Evolutionary conservation across 2,888 invertebrate genomes (phyloP).

Genomic region (Venustoraphidia nigricollis): DNA sequence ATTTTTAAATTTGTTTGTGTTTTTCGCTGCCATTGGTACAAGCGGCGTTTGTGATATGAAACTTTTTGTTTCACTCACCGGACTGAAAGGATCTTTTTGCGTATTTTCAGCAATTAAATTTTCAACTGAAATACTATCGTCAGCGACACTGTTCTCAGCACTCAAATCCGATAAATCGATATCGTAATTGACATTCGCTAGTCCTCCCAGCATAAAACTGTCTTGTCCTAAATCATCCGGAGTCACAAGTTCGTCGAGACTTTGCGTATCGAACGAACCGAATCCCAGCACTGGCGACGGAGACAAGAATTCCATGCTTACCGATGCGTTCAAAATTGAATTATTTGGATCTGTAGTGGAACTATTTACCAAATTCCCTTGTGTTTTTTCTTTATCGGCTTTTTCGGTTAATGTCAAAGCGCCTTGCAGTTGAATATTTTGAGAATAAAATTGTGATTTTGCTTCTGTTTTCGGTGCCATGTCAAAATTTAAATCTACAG

Average conservation of each 20-base stretch:
- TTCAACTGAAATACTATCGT: conserved; percentile 29
- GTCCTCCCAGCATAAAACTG: conserved; percentile 36
- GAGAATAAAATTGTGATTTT: conserved; percentile 17
- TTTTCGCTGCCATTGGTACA: conserved; percentile 13
- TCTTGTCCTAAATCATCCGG: conserved; percentile 41
- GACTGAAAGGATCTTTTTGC: conserved; percentile 38
- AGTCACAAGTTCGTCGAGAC: conserved; percentile 40
- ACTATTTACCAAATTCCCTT: not conserved
- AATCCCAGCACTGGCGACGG: conserved; percentile 39
- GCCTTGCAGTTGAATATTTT: conserved; percentile 21
- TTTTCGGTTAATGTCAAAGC: conserved; percentile 14
- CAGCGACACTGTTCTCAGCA: conserved; percentile 53
- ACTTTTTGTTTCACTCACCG: conserved; percentile 26
- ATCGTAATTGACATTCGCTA: conserved; percentile 59
- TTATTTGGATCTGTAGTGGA: not conserved
- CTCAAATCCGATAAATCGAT: conserved; percentile 61
- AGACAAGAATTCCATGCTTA: conserved; percentile 29
- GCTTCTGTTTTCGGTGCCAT: conserved; percentile 7
- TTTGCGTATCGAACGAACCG: conserved; percentile 38
- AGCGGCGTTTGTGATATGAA: conserved; percentile 22
- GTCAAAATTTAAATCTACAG: not conserved
- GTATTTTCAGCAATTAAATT: conserved; percentile 10
- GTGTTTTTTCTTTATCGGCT: conserved; percentile 13
- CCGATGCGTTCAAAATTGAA: not conserved
- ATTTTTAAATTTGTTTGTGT: no score